Conservation (phyloP, 2,888 invertebrate species). For the Zygogramma bicolorata region DNA sequence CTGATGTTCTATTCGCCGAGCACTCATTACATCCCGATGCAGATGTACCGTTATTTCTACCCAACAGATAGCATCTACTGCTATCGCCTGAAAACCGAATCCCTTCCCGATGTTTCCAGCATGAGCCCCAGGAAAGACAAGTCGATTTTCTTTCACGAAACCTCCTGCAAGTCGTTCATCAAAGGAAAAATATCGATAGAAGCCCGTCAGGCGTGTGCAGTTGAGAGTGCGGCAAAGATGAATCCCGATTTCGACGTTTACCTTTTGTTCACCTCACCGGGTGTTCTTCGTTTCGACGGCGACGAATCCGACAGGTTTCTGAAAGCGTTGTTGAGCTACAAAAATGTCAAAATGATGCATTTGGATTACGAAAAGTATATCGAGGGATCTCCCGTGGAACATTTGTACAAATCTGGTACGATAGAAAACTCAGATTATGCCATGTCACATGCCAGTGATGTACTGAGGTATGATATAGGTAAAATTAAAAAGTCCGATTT, state of each 20-base stretch:
- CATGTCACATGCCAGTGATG: conserved; percentile 74
- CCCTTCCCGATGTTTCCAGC: conserved; percentile 59
- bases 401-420: conserved; percentile 68
- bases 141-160: conserved; percentile 78
- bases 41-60: conserved; percentile 47
- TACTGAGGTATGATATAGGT: conserved; percentile 65
- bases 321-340: conserved; percentile 64
- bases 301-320: conserved; percentile 61
- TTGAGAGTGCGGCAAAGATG: conserved; percentile 76
- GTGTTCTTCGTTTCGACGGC: conserved; percentile 51
- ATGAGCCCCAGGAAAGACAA: conserved; percentile 58
- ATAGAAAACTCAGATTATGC: conserved; percentile 71
- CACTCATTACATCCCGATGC: conserved; percentile 25
- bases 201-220: conserved; percentile 75
- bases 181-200: conserved; percentile 67
- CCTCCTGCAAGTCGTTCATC: conserved; percentile 69
- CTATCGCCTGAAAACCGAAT: conserved; percentile 52
- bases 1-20: conserved; percentile 5
- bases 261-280: conserved; percentile 70
- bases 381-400: conserved; percentile 71
- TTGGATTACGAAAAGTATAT: conserved; percentile 69
- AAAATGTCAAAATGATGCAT: conserved; percentile 69
- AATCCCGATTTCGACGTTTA: conserved; percentile 73
- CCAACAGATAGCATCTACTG: conserved; percentile 55
- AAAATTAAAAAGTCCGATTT: too few relatives aligned